Percentiles rank a stretch among this genome's conserved stretches.
Evolutionary conservation across 2,888 invertebrate genomes (phyloP).

Genomic region (Bugula neritina): DNA sequence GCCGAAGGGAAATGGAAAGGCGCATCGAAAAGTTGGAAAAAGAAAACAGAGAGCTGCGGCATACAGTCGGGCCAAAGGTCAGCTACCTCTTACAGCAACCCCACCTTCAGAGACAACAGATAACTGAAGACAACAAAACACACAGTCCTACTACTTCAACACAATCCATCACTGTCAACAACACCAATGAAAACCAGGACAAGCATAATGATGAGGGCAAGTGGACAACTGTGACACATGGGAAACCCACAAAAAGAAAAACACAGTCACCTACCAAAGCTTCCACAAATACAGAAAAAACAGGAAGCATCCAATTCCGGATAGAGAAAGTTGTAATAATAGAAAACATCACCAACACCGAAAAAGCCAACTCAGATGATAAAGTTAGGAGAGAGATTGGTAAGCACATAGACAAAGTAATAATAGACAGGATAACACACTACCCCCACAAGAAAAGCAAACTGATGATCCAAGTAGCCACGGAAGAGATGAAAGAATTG

Average conservation of each 20-base stretch:
- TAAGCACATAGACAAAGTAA: constrained; percentile 18
- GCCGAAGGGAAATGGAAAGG: not conserved
- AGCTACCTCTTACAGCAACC: constrained; percentile 9
- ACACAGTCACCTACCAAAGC: constrained; percentile 3
- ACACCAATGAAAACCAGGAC: not conserved
- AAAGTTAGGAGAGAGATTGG: constrained; percentile 21
- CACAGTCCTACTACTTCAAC: constrained; percentile 4
- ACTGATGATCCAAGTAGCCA: constrained; percentile 4
- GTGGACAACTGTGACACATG: not conserved
- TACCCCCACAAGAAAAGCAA: constrained; percentile 13
- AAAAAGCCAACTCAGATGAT: constrained; percentile 5
- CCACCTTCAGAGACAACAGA: not conserved
- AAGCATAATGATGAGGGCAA: not conserved
- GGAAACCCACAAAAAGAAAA: not conserved
- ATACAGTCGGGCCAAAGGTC: not conserved
- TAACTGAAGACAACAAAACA: not conserved
- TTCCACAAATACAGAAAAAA: not conserved
- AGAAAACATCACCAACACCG: constrained; percentile 4
- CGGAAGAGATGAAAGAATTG: not conserved
- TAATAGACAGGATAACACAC: not conserved
- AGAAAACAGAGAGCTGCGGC: constrained; percentile 2
- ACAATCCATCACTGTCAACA: not conserved
- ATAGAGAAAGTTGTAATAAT: constrained; percentile 4
- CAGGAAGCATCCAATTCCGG: constrained; percentile 9
- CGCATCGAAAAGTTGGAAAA: not conserved